Percentiles rank a stretch among this genome's conserved stretches.
These are phyloP conservation scores for Eudorcas thomsonii DNA, from an alignment of 2,113 vertebrate species.

Conservation along the genomic window DNA sequence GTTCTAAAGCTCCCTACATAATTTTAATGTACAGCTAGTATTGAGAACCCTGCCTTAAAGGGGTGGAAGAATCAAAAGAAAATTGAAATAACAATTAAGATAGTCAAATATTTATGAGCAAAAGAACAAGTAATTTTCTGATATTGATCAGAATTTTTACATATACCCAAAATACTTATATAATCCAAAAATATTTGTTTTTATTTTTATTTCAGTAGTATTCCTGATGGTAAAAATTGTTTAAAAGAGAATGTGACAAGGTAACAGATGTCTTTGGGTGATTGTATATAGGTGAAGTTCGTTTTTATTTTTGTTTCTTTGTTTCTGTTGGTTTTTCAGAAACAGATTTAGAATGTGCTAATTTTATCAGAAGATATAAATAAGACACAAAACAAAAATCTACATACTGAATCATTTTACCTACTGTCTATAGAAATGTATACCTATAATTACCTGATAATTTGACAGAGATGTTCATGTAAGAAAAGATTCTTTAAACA, in stretches of 20 bases:
- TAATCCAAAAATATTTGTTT: background rate
- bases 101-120: background rate
- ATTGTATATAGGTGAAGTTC: background rate
- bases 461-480: background rate
- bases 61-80: background rate
- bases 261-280: constrained; percentile 38
- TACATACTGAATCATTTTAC: constrained; percentile 8
- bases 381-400: constrained; percentile 17
- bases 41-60: background rate
- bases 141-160: background rate
- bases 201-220: constrained; percentile 25
- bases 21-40: background rate
- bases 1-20: background rate
- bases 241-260: constrained; percentile 42
- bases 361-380: constrained; percentile 47
- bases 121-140: background rate
- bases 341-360: constrained; percentile 44
- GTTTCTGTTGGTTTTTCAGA: background rate
- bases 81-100: background rate
- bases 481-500: background rate
- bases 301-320: background rate
- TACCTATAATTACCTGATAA: constrained; percentile 12
- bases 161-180: background rate
- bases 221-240: constrained; percentile 16
- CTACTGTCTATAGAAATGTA: background rate